Percentiles rank a stretch among this genome's conserved stretches.
Evolutionary conservation across 2,797 vertebrate genomes (phyloP).

Genomic region (Nannoperca australis): DNA sequence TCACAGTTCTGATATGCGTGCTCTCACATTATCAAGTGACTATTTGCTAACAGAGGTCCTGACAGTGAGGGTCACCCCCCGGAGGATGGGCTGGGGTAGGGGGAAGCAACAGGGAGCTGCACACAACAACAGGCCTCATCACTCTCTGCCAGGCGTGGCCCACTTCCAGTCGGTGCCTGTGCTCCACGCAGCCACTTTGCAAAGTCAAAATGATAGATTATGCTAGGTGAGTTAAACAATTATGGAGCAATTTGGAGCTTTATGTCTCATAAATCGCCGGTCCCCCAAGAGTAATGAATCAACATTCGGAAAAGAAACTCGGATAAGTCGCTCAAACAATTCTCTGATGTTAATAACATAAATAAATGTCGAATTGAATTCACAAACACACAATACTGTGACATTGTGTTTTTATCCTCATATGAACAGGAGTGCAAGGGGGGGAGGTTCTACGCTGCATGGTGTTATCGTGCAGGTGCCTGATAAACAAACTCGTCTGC

Average conservation of each 20-base stretch:
- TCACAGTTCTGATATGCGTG: slow-evolving; percentile 42
- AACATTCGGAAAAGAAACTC: slow-evolving; percentile 46
- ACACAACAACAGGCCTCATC: slow-evolving; percentile 71
- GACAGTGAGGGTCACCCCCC: slow-evolving; percentile 47
- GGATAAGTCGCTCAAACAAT: slow-evolving; percentile 33
- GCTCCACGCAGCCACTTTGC: slow-evolving; percentile 63
- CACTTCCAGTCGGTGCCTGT: slow-evolving; percentile 68
- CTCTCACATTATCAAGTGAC: slow-evolving; percentile 60
- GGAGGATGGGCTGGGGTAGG: slow-evolving; percentile 14
- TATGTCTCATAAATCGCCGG: slow-evolving; percentile 66
- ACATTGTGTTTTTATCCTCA: slow-evolving; percentile 26
- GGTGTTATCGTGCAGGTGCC: slow-evolving; percentile 39
- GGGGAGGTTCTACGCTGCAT: neutral
- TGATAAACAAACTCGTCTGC: slow-evolving; percentile 29
- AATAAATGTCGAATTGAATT: neutral
- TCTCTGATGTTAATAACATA: slow-evolving; percentile 43
- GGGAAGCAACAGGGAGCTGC: slow-evolving; percentile 49
- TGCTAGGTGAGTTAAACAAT: slow-evolving; percentile 80
- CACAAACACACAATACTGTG: neutral
- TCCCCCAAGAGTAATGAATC: slow-evolving; percentile 68
- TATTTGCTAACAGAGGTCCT: slow-evolving; percentile 56
- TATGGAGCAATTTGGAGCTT: slow-evolving; percentile 73
- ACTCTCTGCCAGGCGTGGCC: slow-evolving; percentile 75
- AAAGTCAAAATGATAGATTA: slow-evolving; percentile 83
- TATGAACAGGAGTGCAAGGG: neutral